Evolutionary conservation across 2,113 vertebrate genomes (phyloP).

Genomic region (Ursus arctos): DNA sequence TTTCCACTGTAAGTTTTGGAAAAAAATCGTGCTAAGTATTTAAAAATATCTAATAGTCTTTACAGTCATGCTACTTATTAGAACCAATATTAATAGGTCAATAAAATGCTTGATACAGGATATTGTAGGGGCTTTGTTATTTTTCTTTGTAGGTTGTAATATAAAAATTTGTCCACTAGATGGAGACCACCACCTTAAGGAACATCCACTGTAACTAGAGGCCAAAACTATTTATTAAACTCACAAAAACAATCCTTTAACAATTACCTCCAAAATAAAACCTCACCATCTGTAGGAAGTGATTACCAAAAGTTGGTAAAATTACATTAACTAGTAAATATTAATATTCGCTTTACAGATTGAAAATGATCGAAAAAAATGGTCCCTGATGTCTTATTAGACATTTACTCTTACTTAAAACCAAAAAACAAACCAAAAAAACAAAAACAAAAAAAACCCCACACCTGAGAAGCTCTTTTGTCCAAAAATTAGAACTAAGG

Average conservation of each 20-base stretch:
- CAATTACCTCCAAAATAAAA: not conserved
- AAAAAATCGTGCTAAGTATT: not conserved
- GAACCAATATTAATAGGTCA: slow-evolving; percentile 27
- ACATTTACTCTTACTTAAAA: not conserved
- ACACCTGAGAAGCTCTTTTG: not conserved
- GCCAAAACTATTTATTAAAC: not conserved
- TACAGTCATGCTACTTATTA: not conserved
- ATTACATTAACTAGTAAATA: slow-evolving; percentile 17
- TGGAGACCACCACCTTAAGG: slow-evolving; percentile 62
- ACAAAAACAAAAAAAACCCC: not conserved
- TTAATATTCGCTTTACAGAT: slow-evolving; percentile 10
- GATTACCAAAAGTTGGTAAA: not conserved
- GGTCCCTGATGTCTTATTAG: not conserved
- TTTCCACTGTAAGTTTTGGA: not conserved
- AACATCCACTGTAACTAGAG: slow-evolving; percentile 6
- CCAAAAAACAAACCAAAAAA: not conserved
- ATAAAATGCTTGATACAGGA: not conserved
- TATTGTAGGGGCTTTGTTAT: not conserved
- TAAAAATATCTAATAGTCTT: slow-evolving; percentile 3
- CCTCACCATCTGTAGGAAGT: not conserved
- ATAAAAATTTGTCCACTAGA: slow-evolving; percentile 64
- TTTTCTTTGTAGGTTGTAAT: slow-evolving; percentile 58
- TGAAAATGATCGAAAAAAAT: not conserved
- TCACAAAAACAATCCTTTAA: not conserved
- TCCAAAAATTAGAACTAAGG: not conserved